Evolutionary conservation across 2,113 vertebrate species (phyloP), one percentile per base, ranked within the genome.

Genomic region (Misgurnus anguillicaudatus): DNA sequence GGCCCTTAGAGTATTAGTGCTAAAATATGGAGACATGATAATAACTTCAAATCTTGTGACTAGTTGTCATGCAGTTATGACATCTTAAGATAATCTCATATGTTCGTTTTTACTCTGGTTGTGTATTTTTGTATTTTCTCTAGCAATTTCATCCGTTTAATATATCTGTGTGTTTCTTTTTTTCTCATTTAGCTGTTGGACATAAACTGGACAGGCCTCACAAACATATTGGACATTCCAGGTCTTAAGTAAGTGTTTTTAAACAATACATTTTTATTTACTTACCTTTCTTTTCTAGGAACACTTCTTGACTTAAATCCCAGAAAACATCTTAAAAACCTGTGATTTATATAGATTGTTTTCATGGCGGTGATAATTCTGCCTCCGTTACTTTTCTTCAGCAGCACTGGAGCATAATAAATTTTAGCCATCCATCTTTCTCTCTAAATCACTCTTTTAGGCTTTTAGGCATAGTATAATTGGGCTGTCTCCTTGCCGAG

Each of bases 161-260:
- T 10, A 13, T 48, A 39, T 60, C 17, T 68, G 19, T 21, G 7
- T 51, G 10, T 13, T 9, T 77, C 36, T 62, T 42, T 21, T 19
- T 84, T 87, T 39, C 38, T 82, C 82, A 84, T 87, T 80, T 86
- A 99, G 98, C 93, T 98, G 53, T 84, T 99, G 85, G 97, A 99
- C 87, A 95, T 99, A 84, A 98, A 95, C 89, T 99, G 98, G 98
- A 98, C 95, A 4, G 98, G 98, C 80, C 91, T 99, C 87, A 97
- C 96, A 47, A 99, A 99, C 86, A 94, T 99, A 85, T 92, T 99
- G 84, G 97, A 99, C 87, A 95, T 99, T 90, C 98, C 98, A 9
- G 97, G 98, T 60, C 87, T 99, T 74, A 97, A 94, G 98, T 99
- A 91, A 98, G 95, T 93, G 2, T 60, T 24, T 60, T 60, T 17